Evolutionary conservation across 2,113 vertebrate species (phyloP).

Genomic region (Tachuris rubrigastra): DNA sequence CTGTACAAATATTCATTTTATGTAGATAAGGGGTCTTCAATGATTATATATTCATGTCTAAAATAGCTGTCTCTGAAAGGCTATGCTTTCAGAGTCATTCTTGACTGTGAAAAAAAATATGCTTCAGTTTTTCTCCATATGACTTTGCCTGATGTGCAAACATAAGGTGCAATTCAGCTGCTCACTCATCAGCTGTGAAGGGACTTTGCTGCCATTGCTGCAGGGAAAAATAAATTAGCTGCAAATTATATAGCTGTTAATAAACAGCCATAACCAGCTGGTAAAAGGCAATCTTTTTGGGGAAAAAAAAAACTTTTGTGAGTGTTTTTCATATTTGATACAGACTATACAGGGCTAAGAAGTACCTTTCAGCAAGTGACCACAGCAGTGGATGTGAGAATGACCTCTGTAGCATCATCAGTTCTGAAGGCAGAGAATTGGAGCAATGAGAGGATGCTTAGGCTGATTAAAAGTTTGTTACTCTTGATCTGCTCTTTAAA

Average conservation of each 20-base stretch:
- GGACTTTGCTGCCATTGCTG: neutral
- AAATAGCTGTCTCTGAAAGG: neutral
- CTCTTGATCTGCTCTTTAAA: neutral
- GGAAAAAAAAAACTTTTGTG: neutral
- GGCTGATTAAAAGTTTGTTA: neutral
- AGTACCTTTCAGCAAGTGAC: neutral
- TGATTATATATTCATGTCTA: neutral
- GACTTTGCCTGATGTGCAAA: constrained; percentile 51
- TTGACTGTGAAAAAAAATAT: constrained; percentile 28
- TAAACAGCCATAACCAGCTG: constrained; percentile 41
- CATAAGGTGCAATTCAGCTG: constrained; percentile 45
- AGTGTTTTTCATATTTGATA: neutral
- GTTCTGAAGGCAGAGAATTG: neutral
- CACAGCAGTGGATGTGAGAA: neutral
- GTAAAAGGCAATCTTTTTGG: neutral
- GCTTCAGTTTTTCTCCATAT: constrained; percentile 6
- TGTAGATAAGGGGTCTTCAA: neutral
- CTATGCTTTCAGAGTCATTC: neutral
- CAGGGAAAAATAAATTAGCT: constrained; percentile 41
- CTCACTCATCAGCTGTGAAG: constrained; percentile 23
- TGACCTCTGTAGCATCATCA: neutral
- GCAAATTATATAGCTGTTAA: constrained; percentile 55
- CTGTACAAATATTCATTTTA: neutral
- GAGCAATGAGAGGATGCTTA: neutral
- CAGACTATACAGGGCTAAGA: neutral